Base-by-base conservation (phyloP, 2,113 vertebrate species). In the Hypanus sabinus region DNA sequence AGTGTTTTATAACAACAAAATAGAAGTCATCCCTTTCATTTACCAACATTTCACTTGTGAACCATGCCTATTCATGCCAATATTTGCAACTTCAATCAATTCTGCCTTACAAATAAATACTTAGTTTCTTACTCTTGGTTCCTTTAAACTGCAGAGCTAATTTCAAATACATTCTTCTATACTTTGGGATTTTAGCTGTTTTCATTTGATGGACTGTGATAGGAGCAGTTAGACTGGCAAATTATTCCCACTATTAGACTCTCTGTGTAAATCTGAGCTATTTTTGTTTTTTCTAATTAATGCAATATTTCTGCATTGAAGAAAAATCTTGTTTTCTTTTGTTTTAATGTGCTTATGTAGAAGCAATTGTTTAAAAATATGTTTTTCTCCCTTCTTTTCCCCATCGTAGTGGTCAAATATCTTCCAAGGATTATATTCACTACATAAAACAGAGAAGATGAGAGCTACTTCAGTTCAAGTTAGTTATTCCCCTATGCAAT, bases 51-150 rank as follows among this genome's bases (percentile, higher is more conserved):
- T 73, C 71, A 1, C 22, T 22, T 22, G 5, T 73, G 22, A 57
- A 36, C 46, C 81, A 95, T 94, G 95, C 76, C 24, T 27, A 87
- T 94, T 94, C 94, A 62, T 93, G 55, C 95, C 94, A 95, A 96
- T 94, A 95, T 91, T 94, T 94, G 94, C 79, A 0, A 68, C 95
- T 96, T 95, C 94, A 95, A 91, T 94, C 95, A 83, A 46, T 27
- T 83, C 81, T 83, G 22, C 9, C 22, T 3, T 27, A 57, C 8
- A 55, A 83, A 83, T 10, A 24, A 27, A 83, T 22, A 83, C 38
- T 55, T 83, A 3, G 46, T 11, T 81, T 83, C 80, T 55, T 83
- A 24, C 8, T 22, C 46, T 55, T 36, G 8, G 38, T 38, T 85
- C 24, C 57, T 85, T 85, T 60, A 85, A 24, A 85, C 22, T 12